Evolutionary conservation across 2,888 invertebrate genomes (phyloP).

Genomic region (Dilophus febrilis): DNA sequence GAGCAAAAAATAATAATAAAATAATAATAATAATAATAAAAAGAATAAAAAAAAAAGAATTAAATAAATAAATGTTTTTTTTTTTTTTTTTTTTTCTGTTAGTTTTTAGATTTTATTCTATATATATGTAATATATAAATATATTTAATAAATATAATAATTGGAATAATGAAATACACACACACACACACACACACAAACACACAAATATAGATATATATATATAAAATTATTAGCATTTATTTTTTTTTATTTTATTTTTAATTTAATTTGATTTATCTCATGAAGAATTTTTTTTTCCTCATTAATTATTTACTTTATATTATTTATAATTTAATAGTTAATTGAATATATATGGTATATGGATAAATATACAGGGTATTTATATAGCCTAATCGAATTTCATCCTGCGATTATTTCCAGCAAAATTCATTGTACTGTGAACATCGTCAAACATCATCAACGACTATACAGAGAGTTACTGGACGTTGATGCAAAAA

Average conservation of each 20-base stretch:
- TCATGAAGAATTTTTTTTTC: background rate
- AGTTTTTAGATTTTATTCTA: too few species aligned
- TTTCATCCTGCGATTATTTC: too few species aligned
- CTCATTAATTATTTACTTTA: background rate
- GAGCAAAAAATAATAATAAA: too few species aligned
- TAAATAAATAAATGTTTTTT: background rate
- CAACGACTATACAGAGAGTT: too few species aligned
- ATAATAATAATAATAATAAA: too few species aligned
- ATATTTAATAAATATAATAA: background rate
- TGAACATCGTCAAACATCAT: too few species aligned
- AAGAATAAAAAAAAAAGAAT: too few species aligned
- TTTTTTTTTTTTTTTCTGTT: conserved; percentile 1
- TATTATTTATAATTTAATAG: background rate
- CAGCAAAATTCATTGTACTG: too few species aligned
- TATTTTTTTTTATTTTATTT: conserved; percentile 2
- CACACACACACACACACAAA: background rate
- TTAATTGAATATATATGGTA: too few species aligned
- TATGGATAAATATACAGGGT: too few species aligned
- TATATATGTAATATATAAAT: background rate
- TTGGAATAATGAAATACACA: background rate
- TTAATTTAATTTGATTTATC: background rate
- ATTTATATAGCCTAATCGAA: too few species aligned
- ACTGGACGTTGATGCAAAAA: too few species aligned
- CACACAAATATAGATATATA: background rate
- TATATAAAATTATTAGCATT: background rate